Conservation (phyloP, 2,113 vertebrate species). For the Platysteira castanea region DNA sequence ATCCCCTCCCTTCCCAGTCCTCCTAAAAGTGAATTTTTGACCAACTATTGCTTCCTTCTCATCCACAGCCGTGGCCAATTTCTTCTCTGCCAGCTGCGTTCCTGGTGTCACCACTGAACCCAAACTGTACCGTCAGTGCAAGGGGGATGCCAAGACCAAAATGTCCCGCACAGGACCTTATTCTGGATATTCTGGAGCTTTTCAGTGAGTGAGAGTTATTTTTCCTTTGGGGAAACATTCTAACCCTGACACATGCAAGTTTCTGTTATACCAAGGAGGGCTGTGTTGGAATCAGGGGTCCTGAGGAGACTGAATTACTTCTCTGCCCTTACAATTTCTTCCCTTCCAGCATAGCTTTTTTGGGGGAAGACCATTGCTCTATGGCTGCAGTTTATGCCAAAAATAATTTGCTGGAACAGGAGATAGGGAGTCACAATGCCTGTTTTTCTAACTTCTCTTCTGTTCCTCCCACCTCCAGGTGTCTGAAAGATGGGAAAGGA, state of each 20-base stretch:
- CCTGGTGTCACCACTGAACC: conserved; percentile 67
- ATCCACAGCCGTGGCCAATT: conserved; percentile 71
- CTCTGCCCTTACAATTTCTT: neutral
- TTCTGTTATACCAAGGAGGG: neutral
- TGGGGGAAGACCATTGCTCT: neutral
- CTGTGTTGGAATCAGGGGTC: neutral
- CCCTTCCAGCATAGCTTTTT: neutral
- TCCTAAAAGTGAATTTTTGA: neutral
- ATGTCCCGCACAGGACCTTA: conserved; percentile 75
- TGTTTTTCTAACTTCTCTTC: neutral
- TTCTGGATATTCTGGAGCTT: conserved; percentile 79
- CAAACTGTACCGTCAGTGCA: conserved; percentile 74
- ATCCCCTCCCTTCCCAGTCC: neutral
- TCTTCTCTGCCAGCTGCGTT: conserved; percentile 77
- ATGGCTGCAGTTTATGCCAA: neutral
- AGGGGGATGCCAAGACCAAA: conserved; percentile 50
- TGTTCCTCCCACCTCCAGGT: conserved; percentile 67
- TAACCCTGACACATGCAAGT: neutral
- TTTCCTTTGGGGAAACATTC: neutral
- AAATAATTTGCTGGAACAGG: neutral
- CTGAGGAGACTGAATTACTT: neutral
- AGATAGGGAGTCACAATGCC: neutral
- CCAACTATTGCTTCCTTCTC: neutral
- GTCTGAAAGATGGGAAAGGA: conserved; percentile 77
- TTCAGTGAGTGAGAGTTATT: conserved; percentile 72